Base-by-base conservation (phyloP, 2,797 vertebrate genomes). In the Acropternis orthonyx region DNA sequence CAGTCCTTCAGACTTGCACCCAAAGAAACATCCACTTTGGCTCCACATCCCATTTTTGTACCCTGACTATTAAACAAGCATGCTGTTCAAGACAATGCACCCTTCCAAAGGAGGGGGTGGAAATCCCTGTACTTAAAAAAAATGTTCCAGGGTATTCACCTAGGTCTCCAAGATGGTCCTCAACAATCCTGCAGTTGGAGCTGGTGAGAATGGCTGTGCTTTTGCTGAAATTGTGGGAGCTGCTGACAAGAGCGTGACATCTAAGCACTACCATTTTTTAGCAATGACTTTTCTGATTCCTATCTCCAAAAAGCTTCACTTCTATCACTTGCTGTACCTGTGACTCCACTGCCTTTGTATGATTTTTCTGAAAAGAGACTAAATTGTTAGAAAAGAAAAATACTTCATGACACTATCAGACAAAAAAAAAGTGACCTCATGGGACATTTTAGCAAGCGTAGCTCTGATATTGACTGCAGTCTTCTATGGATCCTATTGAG, bases 21-120 rank as follows among this genome's bases (percentile, higher is more conserved):
- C 37, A 67, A 62, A 85, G 51, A 81, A 79, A 32, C 26, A 46
- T 10, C 14, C 30, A 19, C 51, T 59, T 41, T 5, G 52, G 43
- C 51, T 85, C n/a, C 75, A 66, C 24, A 83, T 8, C 10, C 32
- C 17, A 14, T 78, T 68, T 82, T 11, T 37, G 28, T 16, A 52
- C 26, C 21, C 61, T 62, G 27, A 24, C n/a, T 79, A 26, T 1
- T 68, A 39, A 83, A 46, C 62, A 39, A 20, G 26, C 1, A 3
- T 24, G 2, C 30, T 54, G 21, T 28, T 32, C 13, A 59, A 85
- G 20, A 14, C 8, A 6, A 34, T 26, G 61, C 0, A 0, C 7
- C 11, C 55, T 55, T 56, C 58, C 69, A 84, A 73, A 81, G 44
- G 30, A 88, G n/a, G 7, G 9, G 21, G 36, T 20, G 12, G 19